Percentiles rank a stretch among this genome's conserved stretches.
Evolutionary conservation across 35 echinoderm and acorn worm species (phyloP).

Genomic region (Holothuria glaberrima): DNA sequence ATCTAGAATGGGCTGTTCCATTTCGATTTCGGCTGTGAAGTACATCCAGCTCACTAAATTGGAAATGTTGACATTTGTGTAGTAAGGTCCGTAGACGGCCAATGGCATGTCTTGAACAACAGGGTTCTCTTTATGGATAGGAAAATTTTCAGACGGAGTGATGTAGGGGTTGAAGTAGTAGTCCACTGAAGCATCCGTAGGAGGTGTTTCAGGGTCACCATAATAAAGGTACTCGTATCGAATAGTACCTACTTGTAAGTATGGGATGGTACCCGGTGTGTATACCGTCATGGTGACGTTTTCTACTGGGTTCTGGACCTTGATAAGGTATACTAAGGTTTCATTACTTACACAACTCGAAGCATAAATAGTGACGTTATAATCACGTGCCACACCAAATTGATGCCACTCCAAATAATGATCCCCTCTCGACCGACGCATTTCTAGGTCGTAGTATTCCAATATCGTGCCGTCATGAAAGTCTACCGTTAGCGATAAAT

Average conservation of each 20-base stretch:
- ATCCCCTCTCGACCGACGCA: conserved; percentile 58
- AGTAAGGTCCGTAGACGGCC: conserved; percentile 70
- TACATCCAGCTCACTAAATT: conserved; percentile 89
- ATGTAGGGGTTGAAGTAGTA: conserved; percentile 70
- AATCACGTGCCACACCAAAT: conserved; percentile 76
- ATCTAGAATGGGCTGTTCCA: conserved; percentile 78
- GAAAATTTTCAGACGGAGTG: conserved; percentile 59
- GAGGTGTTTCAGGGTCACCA: conserved; percentile 73
- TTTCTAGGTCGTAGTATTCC: conserved; percentile 55
- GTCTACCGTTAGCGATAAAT: conserved; percentile 80
- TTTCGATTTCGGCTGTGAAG: conserved; percentile 79
- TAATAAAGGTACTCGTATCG: conserved; percentile 63
- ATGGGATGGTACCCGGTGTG: conserved; percentile 79
- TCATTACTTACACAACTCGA: conserved; percentile 84
- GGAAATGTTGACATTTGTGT: conserved; percentile 73
- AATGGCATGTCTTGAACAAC: conserved; percentile 78
- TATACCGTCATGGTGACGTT: conserved; percentile 71
- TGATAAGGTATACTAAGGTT: conserved; percentile 64
- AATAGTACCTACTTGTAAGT: conserved; percentile 69
- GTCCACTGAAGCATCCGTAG: conserved; percentile 79
- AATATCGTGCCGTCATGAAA: conserved; percentile 62
- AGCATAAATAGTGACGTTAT: conserved; percentile 77
- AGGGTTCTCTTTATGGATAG: conserved; percentile 73
- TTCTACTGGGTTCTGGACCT: conserved; percentile 88
- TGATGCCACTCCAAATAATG: conserved; percentile 72